Evolutionary conservation across 1,140 invertebrate species (phyloP), one percentile per base, ranked within the genome.

Genomic region (Whitmania pigra): DNA sequence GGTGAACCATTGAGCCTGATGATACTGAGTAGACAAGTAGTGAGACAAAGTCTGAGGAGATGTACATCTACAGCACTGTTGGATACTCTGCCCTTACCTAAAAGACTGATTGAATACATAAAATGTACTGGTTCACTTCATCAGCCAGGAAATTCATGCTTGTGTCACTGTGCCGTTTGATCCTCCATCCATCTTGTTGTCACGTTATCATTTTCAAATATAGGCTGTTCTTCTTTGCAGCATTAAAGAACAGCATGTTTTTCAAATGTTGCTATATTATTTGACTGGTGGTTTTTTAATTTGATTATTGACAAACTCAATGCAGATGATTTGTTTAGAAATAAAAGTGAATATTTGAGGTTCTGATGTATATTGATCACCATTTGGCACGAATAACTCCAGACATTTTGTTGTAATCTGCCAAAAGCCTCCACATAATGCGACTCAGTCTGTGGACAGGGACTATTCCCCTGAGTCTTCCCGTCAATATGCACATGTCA

Each of bases 381-480:
- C 92, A 96, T 82, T 90, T 89, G 27, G 92, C 90, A 81, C 92
- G 84, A 81, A 92, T 91, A 2, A 93, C 86, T 57, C 92, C 92
- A 60, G 89, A 86, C 20, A 96, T 78, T 83, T 90, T 89, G 83
- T 94, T 95, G 80, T 95, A 90, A 84, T 97, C 93, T 1, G 89
- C 90, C 69, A 94, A 81, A 78, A 91, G 85, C 74, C 93, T 86
- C 83, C 89, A 97, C 31, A 92, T 86, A 76, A 94, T 91, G 79
- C 93, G 85, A 78, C 92, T 94, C 53, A 95, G 77, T 76, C 91
- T 86, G 87, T 89, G 95, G 74, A 87, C 85, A 22, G 81, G 76
- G 0, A 93, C 86, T 73, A 87, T 85, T 74, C 91, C 91, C 75
- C 89, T 80, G 0, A 88, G 86, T 77, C 91, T 86, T 57, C 86